Evolutionary conservation across 2,888 invertebrate species (phyloP), one percentile per base, ranked within the genome.

Genomic region (Xanthorhoe spadicearia): DNA sequence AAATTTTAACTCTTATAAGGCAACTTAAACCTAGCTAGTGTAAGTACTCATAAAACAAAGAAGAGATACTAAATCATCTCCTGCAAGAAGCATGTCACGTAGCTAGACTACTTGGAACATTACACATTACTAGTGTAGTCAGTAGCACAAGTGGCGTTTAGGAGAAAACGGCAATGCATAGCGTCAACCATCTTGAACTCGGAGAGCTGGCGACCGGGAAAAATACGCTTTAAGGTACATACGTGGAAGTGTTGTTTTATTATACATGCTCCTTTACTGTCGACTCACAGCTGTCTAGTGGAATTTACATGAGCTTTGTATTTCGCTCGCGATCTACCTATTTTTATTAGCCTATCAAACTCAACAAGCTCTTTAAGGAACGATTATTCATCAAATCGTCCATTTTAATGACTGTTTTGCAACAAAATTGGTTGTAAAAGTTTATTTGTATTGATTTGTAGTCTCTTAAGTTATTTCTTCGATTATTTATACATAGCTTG

Each of bases 291-390:
- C 69, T 72, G 69, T 70, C 75, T 72, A 61, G 60, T 49, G 62
- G 72, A 74, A 77, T 76, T 75, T 74, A 72, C 77, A 74, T 76
- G 72, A 71, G 74, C 69, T 68, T 59, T 64, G 68, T 67, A 70
- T 66, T 61, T 59, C 61, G 64, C 57, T 65, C 59, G 60, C 69
- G 69, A 61, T 57, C 64, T 49, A 62, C 70, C 75, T 72, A 74
- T 74, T 76, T 85, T 85, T 83, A 84, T 82, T 77, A 73, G 71
- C 73, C 74, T 77, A 83, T 83, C 78, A 83, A 84, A 82, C 76
- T 78, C 75, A 77, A 82, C 75, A 80, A 78, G 72, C 74, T 70
- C 71, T 79, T 76, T 71, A 70, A 76, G 77, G 77, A 78, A 80
- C 76, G 75, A 79, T 82, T 81, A 81, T 81, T 84, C 77, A 81